Conservation (phyloP, 2,797 vertebrate genomes). For the Poecilia picta region DNA sequence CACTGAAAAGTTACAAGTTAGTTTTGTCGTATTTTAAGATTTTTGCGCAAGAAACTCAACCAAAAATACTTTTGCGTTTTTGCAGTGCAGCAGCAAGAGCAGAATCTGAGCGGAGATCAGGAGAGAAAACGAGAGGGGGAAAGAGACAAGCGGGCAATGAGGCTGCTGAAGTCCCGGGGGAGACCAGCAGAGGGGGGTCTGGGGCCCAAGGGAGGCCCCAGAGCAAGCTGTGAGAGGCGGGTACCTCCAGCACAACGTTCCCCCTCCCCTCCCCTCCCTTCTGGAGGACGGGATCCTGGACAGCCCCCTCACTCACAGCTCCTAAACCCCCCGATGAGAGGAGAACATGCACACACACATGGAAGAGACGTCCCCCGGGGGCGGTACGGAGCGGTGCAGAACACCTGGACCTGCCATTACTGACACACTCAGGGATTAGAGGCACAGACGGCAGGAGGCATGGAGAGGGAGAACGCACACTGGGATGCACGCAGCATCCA, state of each 20-base stretch:
- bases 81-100: conserved; percentile 10
- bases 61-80: too few relatives aligned
- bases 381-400: conserved; percentile 77
- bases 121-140: conserved; percentile 16
- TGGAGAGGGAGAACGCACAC: conserved; percentile 58
- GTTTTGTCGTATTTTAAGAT: too few relatives aligned
- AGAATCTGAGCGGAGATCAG: conserved; percentile 17
- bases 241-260: conserved; percentile 77
- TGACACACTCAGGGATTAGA: conserved; percentile 81
- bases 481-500: conserved; percentile 52
- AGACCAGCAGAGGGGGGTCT: conserved; percentile 51
- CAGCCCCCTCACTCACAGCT: conserved; percentile 69
- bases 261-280: conserved; percentile 52
- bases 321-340: conserved; percentile 65
- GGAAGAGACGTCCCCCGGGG: conserved; percentile 66
- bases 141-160: conserved; percentile 41
- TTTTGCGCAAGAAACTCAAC: too few relatives aligned
- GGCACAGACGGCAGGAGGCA: conserved; percentile 79
- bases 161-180: conserved; percentile 50
- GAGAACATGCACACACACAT: conserved; percentile 37
- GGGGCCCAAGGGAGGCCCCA: conserved; percentile 65
- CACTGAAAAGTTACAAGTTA: too few relatives aligned
- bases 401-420: conserved; percentile 88
- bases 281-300: conserved; percentile 72
- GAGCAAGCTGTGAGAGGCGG: conserved; percentile 79